Conservation (phyloP, 2,113 vertebrate species). For the Strigops habroptila region DNA sequence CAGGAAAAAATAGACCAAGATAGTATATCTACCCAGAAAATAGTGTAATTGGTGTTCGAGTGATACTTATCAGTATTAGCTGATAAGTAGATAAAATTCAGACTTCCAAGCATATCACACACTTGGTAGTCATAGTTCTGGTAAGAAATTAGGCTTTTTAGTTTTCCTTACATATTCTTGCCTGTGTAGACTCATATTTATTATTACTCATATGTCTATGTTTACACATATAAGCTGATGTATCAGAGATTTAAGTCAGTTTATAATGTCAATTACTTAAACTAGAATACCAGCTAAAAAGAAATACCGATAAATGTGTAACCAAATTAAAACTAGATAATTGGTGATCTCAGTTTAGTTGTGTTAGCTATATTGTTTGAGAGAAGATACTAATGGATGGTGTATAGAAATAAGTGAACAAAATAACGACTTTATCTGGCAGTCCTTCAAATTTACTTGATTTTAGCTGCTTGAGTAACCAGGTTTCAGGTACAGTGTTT, state of each 20-base stretch:
- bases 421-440: background rate
- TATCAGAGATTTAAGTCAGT: background rate
- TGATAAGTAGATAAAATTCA: background rate
- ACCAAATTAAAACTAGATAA: background rate
- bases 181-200: background rate
- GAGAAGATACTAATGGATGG: background rate
- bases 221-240: background rate
- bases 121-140: background rate
- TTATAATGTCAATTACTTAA: background rate
- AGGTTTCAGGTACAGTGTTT: background rate
- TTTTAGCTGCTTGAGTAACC: background rate
- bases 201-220: background rate
- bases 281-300: background rate
- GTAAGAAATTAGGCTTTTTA: background rate
- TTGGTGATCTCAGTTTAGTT: background rate
- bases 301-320: background rate
- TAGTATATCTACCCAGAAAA: background rate
- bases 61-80: background rate
- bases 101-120: background rate
- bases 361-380: background rate
- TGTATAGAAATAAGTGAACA: background rate
- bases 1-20: background rate
- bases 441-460: background rate
- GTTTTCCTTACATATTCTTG: background rate
- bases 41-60: background rate